Percentiles rank a stretch among this genome's conserved stretches.
These are phyloP conservation scores for Eilema caniola DNA, from an alignment of 2,888 invertebrate species.

Conservation along the genomic window DNA sequence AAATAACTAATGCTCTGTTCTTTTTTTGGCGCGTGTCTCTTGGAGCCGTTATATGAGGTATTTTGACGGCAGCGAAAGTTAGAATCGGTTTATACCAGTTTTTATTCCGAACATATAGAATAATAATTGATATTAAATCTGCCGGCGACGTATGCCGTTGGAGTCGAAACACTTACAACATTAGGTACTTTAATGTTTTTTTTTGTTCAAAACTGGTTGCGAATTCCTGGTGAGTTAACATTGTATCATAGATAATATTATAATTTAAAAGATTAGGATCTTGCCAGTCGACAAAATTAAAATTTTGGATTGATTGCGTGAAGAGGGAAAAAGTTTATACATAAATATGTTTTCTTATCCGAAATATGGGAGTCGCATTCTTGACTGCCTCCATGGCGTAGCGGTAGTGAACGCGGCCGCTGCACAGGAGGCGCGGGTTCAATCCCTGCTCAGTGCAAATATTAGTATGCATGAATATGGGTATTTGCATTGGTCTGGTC, in stretches of 20 bases:
- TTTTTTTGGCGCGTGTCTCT: slow-evolving; percentile 84
- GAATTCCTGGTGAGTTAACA: slow-evolving; percentile 33
- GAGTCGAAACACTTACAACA: slow-evolving; percentile 36
- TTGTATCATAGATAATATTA: slow-evolving; percentile 23
- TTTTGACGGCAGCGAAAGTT: slow-evolving; percentile 83
- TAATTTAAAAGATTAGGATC: not conserved
- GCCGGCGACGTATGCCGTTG: slow-evolving; percentile 42
- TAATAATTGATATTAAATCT: slow-evolving; percentile 54
- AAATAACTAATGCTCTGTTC: slow-evolving; percentile 75
- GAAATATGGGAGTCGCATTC: no score
- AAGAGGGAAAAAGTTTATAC: not conserved
- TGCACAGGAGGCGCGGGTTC: no score
- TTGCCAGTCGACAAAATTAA: no score
- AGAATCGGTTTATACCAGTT: slow-evolving; percentile 72
- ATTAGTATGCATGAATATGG: no score
- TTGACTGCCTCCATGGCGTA: no score
- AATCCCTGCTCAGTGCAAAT: no score
- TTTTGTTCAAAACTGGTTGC: slow-evolving; percentile 32
- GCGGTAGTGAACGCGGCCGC: no score
- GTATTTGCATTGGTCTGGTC: no score
- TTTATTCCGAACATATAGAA: slow-evolving; percentile 56
- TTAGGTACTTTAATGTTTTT: slow-evolving; percentile 35
- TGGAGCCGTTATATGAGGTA: slow-evolving; percentile 78
- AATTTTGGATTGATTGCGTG: no score
- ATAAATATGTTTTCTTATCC: not conserved